Evolutionary conservation across 2,888 invertebrate genomes (phyloP), one percentile per base, ranked within the genome.

Genomic region (Horisme vitalbata): DNA sequence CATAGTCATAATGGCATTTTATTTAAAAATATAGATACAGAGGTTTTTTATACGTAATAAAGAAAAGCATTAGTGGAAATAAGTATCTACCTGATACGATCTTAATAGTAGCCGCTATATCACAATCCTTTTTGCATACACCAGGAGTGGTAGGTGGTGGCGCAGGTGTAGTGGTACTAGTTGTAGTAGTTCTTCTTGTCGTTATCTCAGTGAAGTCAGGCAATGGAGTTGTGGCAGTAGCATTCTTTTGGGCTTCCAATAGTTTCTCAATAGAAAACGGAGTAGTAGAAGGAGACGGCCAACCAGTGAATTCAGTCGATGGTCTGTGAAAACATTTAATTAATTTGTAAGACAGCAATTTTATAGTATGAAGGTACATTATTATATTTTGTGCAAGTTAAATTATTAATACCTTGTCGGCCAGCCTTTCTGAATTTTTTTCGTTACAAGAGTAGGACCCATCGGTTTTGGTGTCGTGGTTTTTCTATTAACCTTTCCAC

Each of bases 281-380:
- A 0, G 96, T 96, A 0, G 96, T 96, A 1, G 96, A 95, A 4
- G 95, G 94, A 0, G 96, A 95, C 7, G 96, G 96, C 97, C 97
- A 97, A 9, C 97, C 97, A 8, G 96, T 96, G 65, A 97, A 97
- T 77, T 96, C 96, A 10, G 96, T 97, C 5, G 96, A 95, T 12
- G 94, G 94, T 80, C 95, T 95, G 66, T 26, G 83, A 75, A 30
- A 1, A 6, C 7, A 10, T 34, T 34, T 33, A 4, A 14, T 11
- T 27, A 8, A 2, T 1, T 12, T 21, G 2, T 12, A 12, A 14
- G 5, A 13, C 8, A n/a, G n/a, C n/a, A n/a, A n/a, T n/a, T n/a
- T n/a, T n/a, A n/a, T n/a, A n/a, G n/a, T n/a, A n/a, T n/a, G n/a
- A n/a, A n/a, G n/a, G n/a, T n/a, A n/a, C n/a, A n/a, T n/a, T n/a